These are phyloP conservation scores for Enteromius anoplus DNA, from an alignment of 2,797 vertebrate species.

Conservation along the genomic window DNA sequence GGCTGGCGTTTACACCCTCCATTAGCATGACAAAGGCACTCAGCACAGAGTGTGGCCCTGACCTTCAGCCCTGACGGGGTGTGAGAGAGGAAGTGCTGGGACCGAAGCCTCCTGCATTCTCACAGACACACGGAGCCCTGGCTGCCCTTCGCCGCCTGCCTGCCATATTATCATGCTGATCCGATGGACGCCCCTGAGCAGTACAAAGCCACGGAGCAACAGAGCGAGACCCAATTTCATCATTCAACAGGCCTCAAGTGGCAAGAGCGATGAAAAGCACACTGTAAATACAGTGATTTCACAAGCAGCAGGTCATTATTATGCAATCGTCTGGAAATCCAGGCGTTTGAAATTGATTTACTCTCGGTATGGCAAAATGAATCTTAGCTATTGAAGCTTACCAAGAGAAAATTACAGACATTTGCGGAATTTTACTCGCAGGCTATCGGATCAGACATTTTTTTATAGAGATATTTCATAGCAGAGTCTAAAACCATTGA, in stretches of 20 bases:
- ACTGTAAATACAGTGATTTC: constrained; percentile 35
- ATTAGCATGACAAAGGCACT: constrained; percentile 80
- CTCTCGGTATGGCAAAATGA: not conserved
- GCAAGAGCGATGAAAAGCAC: constrained; percentile 48
- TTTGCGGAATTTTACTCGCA: not conserved
- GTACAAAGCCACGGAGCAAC: constrained; percentile 23
- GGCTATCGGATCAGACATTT: not conserved
- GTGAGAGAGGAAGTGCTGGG: constrained; percentile 72
- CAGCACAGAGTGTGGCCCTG: constrained; percentile 67
- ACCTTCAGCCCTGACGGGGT: constrained; percentile 73
- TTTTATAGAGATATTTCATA: not conserved
- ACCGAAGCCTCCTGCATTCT: constrained; percentile 67
- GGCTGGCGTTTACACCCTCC: constrained; percentile 58
- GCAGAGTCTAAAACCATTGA: not conserved
- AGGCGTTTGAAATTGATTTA: constrained; percentile 8
- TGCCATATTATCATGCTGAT: constrained; percentile 77
- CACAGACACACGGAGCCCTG: constrained; percentile 55
- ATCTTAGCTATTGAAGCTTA: not conserved
- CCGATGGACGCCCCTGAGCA: constrained; percentile 65
- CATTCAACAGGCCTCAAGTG: constrained; percentile 34
- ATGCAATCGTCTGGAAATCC: constrained; percentile 18
- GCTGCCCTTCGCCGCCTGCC: constrained; percentile 35
- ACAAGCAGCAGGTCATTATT: constrained; percentile 8
- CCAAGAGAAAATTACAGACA: not conserved
- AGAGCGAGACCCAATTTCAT: constrained; percentile 33